These are phyloP conservation scores for Cyclura pinguis DNA, from an alignment of 2,797 vertebrate genomes.

Conservation along the genomic window DNA sequence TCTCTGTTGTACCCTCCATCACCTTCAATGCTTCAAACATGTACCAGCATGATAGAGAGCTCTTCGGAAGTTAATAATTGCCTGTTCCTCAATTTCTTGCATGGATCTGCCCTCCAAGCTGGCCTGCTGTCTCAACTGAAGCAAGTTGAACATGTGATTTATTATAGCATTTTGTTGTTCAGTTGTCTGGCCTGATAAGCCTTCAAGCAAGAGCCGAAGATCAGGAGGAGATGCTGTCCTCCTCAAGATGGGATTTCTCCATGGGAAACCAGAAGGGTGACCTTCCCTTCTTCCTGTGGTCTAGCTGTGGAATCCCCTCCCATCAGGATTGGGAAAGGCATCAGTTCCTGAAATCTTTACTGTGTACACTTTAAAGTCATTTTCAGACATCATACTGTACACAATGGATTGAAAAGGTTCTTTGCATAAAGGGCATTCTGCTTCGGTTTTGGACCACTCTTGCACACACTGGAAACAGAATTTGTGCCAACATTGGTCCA, in stretches of 20 bases:
- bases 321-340: conserved; percentile 86
- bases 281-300: conserved; percentile 88
- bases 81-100: conserved; percentile 85
- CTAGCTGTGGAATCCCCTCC: conserved; percentile 89
- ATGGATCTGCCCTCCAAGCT: conserved; percentile 83
- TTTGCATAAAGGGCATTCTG: conserved; percentile 95
- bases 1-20: conserved; percentile 88
- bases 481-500: conserved; percentile 91
- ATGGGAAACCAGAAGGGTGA: conserved; percentile 66
- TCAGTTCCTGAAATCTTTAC: conserved; percentile 84
- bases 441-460: conserved; percentile 98
- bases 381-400: conserved; percentile 91
- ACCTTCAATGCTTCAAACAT: conserved; percentile 87
- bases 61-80: conserved; percentile 91
- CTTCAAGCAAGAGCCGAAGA: conserved; percentile 89
- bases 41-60: conserved; percentile 89
- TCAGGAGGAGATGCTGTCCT: conserved; percentile 84
- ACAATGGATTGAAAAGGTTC: conserved; percentile 93
- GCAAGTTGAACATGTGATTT: conserved; percentile 83
- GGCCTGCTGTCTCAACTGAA: conserved; percentile 84
- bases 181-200: conserved; percentile 67
- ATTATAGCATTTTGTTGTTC: conserved; percentile 81
- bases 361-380: conserved; percentile 91
- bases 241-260: conserved; percentile 60
- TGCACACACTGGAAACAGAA: conserved; percentile 96